These are phyloP conservation scores for Ennomos fuscantarius DNA, from an alignment of 2,888 invertebrate species.

Conservation along the genomic window DNA sequence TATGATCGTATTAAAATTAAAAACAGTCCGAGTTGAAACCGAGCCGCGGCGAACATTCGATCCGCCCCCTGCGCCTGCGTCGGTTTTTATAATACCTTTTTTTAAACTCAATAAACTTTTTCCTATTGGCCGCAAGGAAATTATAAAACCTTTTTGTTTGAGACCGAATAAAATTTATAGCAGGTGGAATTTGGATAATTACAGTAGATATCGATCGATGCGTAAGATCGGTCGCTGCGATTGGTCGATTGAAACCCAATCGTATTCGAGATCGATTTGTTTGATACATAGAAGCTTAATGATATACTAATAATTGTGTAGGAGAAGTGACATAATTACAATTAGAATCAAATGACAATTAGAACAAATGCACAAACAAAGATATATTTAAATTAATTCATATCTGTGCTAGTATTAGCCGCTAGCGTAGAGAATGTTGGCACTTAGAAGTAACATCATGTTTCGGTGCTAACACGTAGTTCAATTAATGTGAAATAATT, in stretches of 20 bases:
- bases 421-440: too few relatives aligned
- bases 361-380: slow-evolving; percentile 10
- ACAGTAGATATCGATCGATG: slow-evolving; percentile 58
- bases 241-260: slow-evolving; percentile 61
- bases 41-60: slow-evolving; percentile 62
- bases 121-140: slow-evolving; percentile 79
- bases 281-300: slow-evolving; percentile 1
- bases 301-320: too few relatives aligned
- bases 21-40: slow-evolving; percentile 69
- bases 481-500: too few relatives aligned
- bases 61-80: slow-evolving; percentile 74
- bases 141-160: slow-evolving; percentile 67
- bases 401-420: too few relatives aligned
- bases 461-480: too few relatives aligned
- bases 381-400: too few relatives aligned
- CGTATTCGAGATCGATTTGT: slow-evolving; percentile 50
- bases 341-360: slow-evolving; percentile 1
- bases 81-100: slow-evolving; percentile 65
- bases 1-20: slow-evolving; percentile 60
- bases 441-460: too few relatives aligned
- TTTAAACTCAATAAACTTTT: slow-evolving; percentile 75
- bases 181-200: slow-evolving; percentile 67
- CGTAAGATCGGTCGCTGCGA: slow-evolving; percentile 45
- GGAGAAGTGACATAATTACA: too few relatives aligned
- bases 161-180: slow-evolving; percentile 79